A percentile compares a stretch with the other conserved stretches of the same genome.
These are phyloP conservation scores for Acleris holmiana DNA, from an alignment of 2,888 invertebrate species.

Conservation along the genomic window DNA sequence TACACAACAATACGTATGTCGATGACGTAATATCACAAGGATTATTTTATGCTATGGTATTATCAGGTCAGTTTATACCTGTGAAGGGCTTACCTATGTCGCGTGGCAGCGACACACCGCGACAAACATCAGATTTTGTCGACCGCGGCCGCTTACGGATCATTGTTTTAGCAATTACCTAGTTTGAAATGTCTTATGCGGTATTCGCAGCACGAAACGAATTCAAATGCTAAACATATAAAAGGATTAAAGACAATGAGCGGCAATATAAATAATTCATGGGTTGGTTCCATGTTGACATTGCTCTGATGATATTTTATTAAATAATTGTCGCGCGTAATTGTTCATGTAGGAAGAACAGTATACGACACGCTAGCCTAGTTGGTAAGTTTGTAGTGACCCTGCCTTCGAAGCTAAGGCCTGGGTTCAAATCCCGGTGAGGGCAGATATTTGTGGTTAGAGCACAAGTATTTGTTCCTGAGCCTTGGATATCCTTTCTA, in stretches of 20 bases:
- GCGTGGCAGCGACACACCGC: background rate
- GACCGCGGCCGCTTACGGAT: background rate
- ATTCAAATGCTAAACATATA: conserved; percentile 3
- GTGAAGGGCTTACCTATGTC: background rate
- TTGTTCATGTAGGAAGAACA: too few species aligned
- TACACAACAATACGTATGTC: too few species aligned
- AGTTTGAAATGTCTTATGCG: background rate
- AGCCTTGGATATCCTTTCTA: too few species aligned
- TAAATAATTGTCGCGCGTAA: too few species aligned
- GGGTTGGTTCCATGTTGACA: too few species aligned
- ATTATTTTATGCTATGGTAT: background rate
- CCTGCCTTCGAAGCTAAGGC: too few species aligned
- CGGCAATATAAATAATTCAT: background rate
- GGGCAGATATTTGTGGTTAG: too few species aligned
- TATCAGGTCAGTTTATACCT: background rate
- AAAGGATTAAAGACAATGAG: background rate
- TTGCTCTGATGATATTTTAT: too few species aligned
- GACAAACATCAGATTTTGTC: conserved; percentile 1
- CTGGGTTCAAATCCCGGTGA: too few species aligned
- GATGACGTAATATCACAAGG: background rate
- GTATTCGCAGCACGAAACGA: background rate
- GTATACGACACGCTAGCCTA: too few species aligned
- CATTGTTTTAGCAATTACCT: conserved; percentile 1
- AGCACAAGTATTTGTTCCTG: too few species aligned
- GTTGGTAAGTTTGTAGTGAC: too few species aligned